Evolutionary conservation across 2,797 vertebrate species (phyloP), one percentile per base, ranked within the genome.

Genomic region (Typhlichthys eigenmanni): DNA sequence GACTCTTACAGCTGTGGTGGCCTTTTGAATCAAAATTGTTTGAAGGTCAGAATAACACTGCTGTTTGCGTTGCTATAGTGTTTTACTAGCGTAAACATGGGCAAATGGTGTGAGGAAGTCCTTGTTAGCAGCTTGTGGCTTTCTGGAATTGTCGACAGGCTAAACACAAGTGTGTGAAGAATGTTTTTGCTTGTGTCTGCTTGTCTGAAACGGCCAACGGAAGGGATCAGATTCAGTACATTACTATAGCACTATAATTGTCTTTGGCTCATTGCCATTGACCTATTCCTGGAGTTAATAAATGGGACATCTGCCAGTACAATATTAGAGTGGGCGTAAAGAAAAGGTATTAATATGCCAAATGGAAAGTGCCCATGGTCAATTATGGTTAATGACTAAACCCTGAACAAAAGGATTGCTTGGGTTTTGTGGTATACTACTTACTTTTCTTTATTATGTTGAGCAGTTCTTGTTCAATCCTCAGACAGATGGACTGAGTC

Each of bases 381-480:
- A 47, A 2, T 2, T 58, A 19, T 58, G 47, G 11, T 29, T 29
- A 16, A 19, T 29, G 14, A 24, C 5, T 6, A 29, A 47, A 55
- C 29, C 51, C 29, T 71, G 46, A 66, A 54, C 32, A 9, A 3
- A 64, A 56, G 54, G 8, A 32, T 55, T 50, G 7, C 56, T 29
- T 29, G 24, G 24, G 24, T 29, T 29, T 29, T 29, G 24, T 9
- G 13, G 43, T 43, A 6, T 62, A 5, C 24, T 70, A 92, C 96
- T 93, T 89, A 99, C 98, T 95, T 92, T 92, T 96, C 79, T 93
- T 95, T 84, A 92, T 96, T 79, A 98, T 98, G 81, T 95, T 96
- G 62, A 94, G 92, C 64, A 98, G 88, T 66, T 99, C 97, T 85
- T 99, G 97, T 81, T 99, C 97, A 81, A 99, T 99, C 84, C 97